Evolutionary conservation across 1,140 invertebrate species (phyloP), one percentile per base, ranked within the genome.

Genomic region (Nasonia longicornis): DNA sequence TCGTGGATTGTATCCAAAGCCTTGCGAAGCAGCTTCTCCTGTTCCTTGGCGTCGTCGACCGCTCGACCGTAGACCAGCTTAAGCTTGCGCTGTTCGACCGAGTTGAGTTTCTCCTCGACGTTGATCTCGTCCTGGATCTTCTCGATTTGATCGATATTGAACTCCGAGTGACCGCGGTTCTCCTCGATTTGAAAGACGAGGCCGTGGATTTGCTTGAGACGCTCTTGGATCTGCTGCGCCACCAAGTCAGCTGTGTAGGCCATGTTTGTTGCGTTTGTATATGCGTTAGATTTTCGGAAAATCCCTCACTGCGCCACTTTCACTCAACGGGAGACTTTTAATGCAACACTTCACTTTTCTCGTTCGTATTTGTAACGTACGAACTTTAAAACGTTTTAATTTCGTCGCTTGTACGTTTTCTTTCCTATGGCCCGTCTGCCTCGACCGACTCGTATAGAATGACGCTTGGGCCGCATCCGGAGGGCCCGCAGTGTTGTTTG

Each of bases 1-100:
- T 98, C 96, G 86, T 95, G 94, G 75, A 98, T 97, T 87, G 96
- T 96, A 26, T 94, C 92, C 26, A 98, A 87, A 0, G 96, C 95
- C 83, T 94, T 93, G 26, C 96, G 90, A n/a, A 98, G 91, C 0
- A 96, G 89, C 79, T 96, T 94, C 85, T 97, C 96, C 89, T 98
- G 97, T 84, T 94, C 93, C 81, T 95, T 93, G 1, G 96, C 94
- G 87, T 98, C 96, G 35, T 92, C 89, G 64, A 97, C 90, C 1
- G 95, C 95, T 26, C 94, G 93, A 87, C 94, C 95, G 85, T 96
- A 96, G 6, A 97, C 87, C 69, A 91, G 93, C 89, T 95, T 96
- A 38, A 97, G 88, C 89, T 97, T 96, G 85, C 94, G 92, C 89
- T 95, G 91, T 82, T 92, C 91, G 84, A 93, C 92, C 20, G 91